Evolutionary conservation across 2,113 vertebrate genomes (phyloP), one percentile per base, ranked within the genome.

Genomic region (Burhinus bistriatus): DNA sequence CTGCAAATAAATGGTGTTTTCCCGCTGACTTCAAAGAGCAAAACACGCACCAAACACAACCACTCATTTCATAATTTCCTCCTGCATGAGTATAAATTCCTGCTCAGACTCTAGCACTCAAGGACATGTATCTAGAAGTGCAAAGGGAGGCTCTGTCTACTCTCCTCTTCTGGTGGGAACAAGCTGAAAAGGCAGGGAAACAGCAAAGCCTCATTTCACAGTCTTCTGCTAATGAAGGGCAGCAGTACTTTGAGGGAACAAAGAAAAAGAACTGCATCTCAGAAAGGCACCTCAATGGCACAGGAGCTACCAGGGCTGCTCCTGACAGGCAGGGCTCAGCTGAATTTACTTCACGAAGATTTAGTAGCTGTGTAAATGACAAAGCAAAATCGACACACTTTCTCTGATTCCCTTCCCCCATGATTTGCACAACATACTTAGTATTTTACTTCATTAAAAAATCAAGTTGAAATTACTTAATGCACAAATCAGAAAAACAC

Each of bases 371-470:
- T 34, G 38, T 27, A 52, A 88, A 92, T 0, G 0, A n/a, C 51
- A 81, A 51, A 95, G 47, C 18, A 78, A 68, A 86, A 86, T 0
- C 18, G 38, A 78, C 64, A 91, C 17, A 42, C 23, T 85, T 88
- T 45, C 47, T 57, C 44, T 36, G 36, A 15, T 47, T 92, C 61
- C 15, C 44, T 85, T 65, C 15, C 34, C 32, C 32, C 38, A 45
- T 0, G 2, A 82, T 21, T 65, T 79, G 44, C 15, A 6, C 71
- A 72, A 76, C 15, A 57, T 54, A 76, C 19, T 89, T 64, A 69
- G 57, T 64, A 76, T 91, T 93, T 95, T 51, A 82, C 61, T 91
- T 89, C 52, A 68, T 87, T 87, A 45, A 92, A 87, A 91, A 87
- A 81, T 55, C 36, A 79, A 89, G 73, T 6, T 71, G 68, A 87